phyloP scores from a whole-genome alignment of 1,140 invertebrate genomes.

The Anthonomus grandis region DNA sequence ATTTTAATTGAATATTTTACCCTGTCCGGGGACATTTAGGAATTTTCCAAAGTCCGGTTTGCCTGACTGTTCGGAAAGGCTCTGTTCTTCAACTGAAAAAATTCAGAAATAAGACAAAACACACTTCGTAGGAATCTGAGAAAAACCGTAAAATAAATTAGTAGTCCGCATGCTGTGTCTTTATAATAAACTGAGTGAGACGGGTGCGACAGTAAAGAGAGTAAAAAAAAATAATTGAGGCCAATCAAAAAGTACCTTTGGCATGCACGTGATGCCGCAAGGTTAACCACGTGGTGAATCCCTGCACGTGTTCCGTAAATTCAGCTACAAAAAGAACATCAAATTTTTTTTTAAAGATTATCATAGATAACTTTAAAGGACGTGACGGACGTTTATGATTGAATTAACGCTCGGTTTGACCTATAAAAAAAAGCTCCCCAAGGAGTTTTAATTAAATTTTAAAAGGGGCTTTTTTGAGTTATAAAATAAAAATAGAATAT shows the following conservation, averaged over 20 bases:
- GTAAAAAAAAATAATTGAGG: too few relatives aligned
- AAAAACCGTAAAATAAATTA: too few relatives aligned
- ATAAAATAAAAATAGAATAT: too few relatives aligned
- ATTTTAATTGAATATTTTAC: conserved; percentile 48
- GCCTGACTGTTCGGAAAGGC: conserved; percentile 27
- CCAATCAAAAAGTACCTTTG: too few relatives aligned
- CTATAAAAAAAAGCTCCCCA: background rate
- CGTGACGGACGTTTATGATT: too few relatives aligned
- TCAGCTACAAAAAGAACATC: conserved; percentile 46
- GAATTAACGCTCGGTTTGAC: too few relatives aligned
- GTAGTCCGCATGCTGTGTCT: too few relatives aligned
- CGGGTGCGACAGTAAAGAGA: conserved; percentile 6
- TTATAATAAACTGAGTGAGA: too few relatives aligned
- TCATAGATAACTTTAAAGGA: too few relatives aligned
- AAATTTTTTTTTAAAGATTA: too few relatives aligned
- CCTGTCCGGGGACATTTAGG: conserved; percentile 66
- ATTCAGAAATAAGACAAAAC: conserved; percentile 9
- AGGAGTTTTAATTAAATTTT: background rate
- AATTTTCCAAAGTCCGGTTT: conserved; percentile 65
- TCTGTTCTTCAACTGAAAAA: conserved; percentile 40
- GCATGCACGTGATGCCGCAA: conserved; percentile 52
- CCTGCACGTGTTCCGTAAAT: conserved; percentile 52
- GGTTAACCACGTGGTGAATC: conserved; percentile 58
- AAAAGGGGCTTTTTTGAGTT: background rate
- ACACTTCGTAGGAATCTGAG: too few relatives aligned